Conservation (phyloP, 2,113 vertebrate species). For the Syngnathus scovelli region DNA sequence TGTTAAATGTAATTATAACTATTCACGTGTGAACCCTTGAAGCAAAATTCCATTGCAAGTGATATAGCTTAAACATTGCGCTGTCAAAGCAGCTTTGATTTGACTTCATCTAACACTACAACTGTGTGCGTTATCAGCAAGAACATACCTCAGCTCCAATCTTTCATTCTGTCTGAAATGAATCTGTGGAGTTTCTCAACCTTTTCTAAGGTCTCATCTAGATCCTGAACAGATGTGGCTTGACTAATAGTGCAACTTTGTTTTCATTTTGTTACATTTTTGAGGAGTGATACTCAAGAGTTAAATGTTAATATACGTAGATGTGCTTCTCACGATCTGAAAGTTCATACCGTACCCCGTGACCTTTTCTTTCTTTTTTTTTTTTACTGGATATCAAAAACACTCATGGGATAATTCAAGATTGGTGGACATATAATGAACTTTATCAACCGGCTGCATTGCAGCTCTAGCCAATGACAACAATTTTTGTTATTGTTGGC, state of each 20-base stretch:
- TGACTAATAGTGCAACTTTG: background rate
- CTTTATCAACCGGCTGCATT: background rate
- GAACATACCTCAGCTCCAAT: background rate
- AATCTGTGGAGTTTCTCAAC: background rate
- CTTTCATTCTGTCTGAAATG: background rate
- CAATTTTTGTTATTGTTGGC: background rate
- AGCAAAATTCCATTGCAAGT: constrained; percentile 2
- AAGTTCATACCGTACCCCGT: background rate
- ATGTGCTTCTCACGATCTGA: background rate
- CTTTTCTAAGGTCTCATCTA: background rate
- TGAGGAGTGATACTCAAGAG: background rate
- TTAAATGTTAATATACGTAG: too few relatives aligned
- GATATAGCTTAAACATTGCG: constrained; percentile 22
- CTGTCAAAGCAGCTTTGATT: constrained; percentile 6
- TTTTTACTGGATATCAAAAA: background rate
- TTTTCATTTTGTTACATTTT: background rate
- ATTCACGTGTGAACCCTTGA: background rate
- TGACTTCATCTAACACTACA: background rate
- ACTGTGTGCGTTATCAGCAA: background rate
- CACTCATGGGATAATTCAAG: background rate
- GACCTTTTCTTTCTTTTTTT: background rate
- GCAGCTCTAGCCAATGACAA: background rate
- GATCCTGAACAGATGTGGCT: background rate
- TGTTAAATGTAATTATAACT: constrained; percentile 6
- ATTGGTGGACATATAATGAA: background rate